Base-by-base conservation (phyloP, 2,888 invertebrate species). In the Silvanus unidentatus region DNA sequence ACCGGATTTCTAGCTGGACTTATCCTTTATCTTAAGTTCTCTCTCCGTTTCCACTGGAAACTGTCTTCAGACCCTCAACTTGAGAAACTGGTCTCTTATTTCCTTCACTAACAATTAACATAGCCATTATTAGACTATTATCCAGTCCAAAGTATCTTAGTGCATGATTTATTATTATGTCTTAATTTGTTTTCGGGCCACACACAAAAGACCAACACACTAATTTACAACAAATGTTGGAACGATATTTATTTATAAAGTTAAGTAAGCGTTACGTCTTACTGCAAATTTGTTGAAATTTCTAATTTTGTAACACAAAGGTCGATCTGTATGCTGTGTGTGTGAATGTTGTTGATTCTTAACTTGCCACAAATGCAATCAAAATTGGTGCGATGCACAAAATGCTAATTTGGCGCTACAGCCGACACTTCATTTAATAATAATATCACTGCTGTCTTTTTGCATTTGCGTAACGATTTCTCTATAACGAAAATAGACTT, bases 11-110 rank as follows among this genome's bases (percentile, higher is more conserved):
- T 42, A 50, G 52, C 55, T 57, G 60, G 62, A 60, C 53, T 60
- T 58, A 47, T 54, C 58, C 63, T 60, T 63, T 60, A 62, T 64
- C 63, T 63, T 60, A 62, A 60, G 55, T 58, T 53, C 44, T 48
- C 47, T 54, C 43, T 40, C 41, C 43, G 40, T 53, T 59, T 22
- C 8, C 22, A 22, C 22, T 22, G 8, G 8, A 5, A 22, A 22
- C n/a, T 22, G 56, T 60, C 54, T 51, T 43, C 55, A 52, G 53
- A 45, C 54, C 55, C 50, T 50, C 48, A 48, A 50, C 52, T 55
- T 57, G 55, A 58, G 61, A 62, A 60, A 58, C 53, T 54, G 45
- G 22, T 22, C 53, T 42, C 42, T 45, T 47, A 51, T 53, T 48
- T 46, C 49, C 45, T 48, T 47, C 42, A 52, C 50, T 3, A 11